Conservation (phyloP, 92 coral and sea anemone species). For the Scolanthus callimorphus region DNA sequence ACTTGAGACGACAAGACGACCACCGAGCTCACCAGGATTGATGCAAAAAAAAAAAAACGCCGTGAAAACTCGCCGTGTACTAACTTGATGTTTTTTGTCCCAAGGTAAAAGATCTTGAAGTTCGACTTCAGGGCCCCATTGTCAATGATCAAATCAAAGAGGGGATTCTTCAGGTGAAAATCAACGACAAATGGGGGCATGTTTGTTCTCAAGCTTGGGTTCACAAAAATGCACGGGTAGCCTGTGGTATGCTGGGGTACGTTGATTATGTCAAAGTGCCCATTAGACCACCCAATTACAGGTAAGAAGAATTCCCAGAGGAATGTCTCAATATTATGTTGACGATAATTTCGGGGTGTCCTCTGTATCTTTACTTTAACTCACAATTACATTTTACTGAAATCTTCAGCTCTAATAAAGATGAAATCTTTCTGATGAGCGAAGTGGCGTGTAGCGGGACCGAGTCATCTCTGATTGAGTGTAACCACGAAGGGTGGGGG, state of each 20-base stretch:
- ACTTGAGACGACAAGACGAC: no score
- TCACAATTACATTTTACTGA: no score
- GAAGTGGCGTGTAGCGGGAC: slow-evolving; percentile 62
- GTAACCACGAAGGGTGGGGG: slow-evolving; percentile 67
- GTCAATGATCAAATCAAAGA: slow-evolving; percentile 66
- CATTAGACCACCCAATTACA: neutral
- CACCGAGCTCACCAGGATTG: no score
- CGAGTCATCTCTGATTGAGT: slow-evolving; percentile 85
- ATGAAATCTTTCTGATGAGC: slow-evolving; percentile 33
- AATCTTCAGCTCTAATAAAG: no score
- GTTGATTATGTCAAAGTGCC: slow-evolving; percentile 21
- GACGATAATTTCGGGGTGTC: no score
- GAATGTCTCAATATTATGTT: no score
- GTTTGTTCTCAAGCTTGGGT: slow-evolving; percentile 74
- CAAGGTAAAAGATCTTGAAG: slow-evolving; percentile 30
- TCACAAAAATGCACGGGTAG: slow-evolving; percentile 52
- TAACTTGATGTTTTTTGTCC: no score
- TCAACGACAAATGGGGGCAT: slow-evolving; percentile 57
- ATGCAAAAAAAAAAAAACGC: no score
- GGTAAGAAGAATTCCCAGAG: no score
- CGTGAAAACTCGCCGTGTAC: no score
- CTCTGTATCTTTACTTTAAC: no score
- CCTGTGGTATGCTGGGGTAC: slow-evolving; percentile 94
- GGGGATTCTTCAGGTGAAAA: slow-evolving; percentile 62
- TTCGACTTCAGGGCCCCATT: slow-evolving; percentile 64